These are phyloP conservation scores for Eretmocerus hayati DNA, from an alignment of 2,888 invertebrate genomes.

Conservation along the genomic window DNA sequence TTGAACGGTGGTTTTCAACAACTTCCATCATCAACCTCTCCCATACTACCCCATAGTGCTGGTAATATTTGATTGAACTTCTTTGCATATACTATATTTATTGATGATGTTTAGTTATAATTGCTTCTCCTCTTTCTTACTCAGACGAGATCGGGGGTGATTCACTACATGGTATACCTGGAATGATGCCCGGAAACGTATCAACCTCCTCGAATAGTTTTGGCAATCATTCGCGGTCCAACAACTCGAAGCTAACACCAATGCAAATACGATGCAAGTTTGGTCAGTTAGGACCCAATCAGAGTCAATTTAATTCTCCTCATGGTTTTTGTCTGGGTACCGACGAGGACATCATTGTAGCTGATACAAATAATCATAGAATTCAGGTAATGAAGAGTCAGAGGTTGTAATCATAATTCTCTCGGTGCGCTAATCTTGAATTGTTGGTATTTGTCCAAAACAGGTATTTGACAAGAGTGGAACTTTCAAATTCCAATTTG, in stretches of 20 bases:
- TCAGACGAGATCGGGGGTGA: constrained; percentile 43
- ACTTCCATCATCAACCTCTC: constrained; percentile 58
- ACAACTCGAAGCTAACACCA: constrained; percentile 61
- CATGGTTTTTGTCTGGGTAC: constrained; percentile 94
- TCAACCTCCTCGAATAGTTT: constrained; percentile 36
- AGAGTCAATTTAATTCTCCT: constrained; percentile 93
- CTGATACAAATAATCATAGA: constrained; percentile 94
- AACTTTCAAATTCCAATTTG: constrained; percentile 88
- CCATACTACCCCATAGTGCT: constrained; percentile 50
- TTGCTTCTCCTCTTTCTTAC: too few relatives aligned
- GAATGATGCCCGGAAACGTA: constrained; percentile 37
- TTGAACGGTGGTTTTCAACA: constrained; percentile 51
- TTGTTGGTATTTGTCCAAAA: too few relatives aligned
- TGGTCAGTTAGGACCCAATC: constrained; percentile 86
- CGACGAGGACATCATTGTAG: constrained; percentile 93
- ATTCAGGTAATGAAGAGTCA: constrained; percentile 78
- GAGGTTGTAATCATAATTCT: too few relatives aligned
- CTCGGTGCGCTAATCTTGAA: too few relatives aligned
- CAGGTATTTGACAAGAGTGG: constrained; percentile 92
- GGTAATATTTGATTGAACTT: constrained; percentile 25
- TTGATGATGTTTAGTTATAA: too few relatives aligned
- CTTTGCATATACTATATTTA: not conserved
- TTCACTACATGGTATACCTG: constrained; percentile 42
- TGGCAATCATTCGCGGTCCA: constrained; percentile 37
- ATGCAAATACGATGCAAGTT: constrained; percentile 90